These are phyloP conservation scores for Littorina saxatilis DNA, from an alignment of 1,140 invertebrate genomes.

Conservation along the genomic window DNA sequence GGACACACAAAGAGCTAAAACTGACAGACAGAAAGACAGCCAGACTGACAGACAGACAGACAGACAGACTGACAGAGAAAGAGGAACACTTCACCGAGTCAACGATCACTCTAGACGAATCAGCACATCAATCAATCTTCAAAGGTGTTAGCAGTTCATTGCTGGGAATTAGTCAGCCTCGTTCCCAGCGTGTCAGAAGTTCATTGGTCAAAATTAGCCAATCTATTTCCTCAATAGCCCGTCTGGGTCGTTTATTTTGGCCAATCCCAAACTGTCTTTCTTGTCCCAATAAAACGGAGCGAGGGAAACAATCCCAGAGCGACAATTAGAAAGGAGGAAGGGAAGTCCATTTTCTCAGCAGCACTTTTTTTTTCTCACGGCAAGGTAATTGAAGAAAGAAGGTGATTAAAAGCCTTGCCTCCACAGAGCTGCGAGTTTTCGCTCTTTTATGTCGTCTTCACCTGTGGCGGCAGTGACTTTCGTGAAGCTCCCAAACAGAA, in stretches of 20 bases:
- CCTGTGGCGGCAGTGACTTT: not conserved
- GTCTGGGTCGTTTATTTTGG: constrained; percentile 6
- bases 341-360: not conserved
- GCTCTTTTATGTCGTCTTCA: not conserved
- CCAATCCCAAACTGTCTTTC: not conserved
- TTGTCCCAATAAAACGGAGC: constrained; percentile 1
- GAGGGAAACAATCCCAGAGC: not conserved
- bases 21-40: not conserved
- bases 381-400: not conserved
- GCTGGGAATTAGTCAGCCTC: too few relatives aligned
- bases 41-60: too few relatives aligned
- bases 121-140: too few relatives aligned
- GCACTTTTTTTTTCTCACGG: not conserved
- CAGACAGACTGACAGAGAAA: too few relatives aligned
- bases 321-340: not conserved
- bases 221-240: constrained; percentile 4
- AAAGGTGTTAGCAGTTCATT: too few relatives aligned
- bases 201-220: constrained; percentile 13
- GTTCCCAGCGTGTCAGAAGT: not conserved
- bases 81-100: too few relatives aligned
- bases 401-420: not conserved
- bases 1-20: not conserved
- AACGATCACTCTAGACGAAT: too few relatives aligned
- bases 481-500: too few relatives aligned
- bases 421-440: not conserved